Conservation (phyloP, 2,113 vertebrate species). For the Collichthys lucidus region DNA sequence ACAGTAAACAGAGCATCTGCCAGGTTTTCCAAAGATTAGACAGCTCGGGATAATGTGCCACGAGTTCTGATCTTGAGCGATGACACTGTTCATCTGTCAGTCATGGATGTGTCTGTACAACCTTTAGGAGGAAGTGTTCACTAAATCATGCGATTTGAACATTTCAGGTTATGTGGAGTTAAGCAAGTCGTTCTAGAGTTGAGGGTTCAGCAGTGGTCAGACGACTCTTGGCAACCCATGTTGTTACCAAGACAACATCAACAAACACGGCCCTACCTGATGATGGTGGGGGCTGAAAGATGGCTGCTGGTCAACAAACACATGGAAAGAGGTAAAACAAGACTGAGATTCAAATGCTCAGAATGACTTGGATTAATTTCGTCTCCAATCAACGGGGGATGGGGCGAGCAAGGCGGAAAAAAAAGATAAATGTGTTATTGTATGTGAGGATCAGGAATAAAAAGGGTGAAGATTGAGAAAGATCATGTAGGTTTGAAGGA, state of each 20-base stretch:
- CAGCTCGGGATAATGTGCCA: neutral
- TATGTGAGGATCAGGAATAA: slow-evolving; percentile 1
- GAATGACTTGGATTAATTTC: neutral
- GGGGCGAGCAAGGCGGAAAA: neutral
- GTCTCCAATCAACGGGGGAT: neutral
- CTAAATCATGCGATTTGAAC: neutral
- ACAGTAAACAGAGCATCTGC: slow-evolving; percentile 1
- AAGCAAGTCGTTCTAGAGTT: neutral
- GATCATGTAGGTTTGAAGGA: neutral
- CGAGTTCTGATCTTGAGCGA: slow-evolving; percentile 1
- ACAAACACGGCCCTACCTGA: slow-evolving; percentile 63
- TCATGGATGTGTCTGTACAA: neutral
- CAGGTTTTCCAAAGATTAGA: slow-evolving; percentile 10
- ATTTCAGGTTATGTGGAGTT: neutral
- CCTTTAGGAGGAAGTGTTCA: neutral
- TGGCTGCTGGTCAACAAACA: slow-evolving; percentile 53
- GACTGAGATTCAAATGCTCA: neutral
- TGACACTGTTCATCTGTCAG: neutral
- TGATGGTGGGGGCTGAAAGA: slow-evolving; percentile 50
- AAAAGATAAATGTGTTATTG: neutral
- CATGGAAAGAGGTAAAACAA: slow-evolving; percentile 26
- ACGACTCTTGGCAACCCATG: slow-evolving; percentile 47
- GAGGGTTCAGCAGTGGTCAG: slow-evolving; percentile 7
- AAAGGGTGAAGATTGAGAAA: neutral
- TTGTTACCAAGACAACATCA: slow-evolving; percentile 62